Evolutionary conservation across 2,888 invertebrate genomes (phyloP), one percentile per base, ranked within the genome.

Genomic region (Charanyca ferruginea): DNA sequence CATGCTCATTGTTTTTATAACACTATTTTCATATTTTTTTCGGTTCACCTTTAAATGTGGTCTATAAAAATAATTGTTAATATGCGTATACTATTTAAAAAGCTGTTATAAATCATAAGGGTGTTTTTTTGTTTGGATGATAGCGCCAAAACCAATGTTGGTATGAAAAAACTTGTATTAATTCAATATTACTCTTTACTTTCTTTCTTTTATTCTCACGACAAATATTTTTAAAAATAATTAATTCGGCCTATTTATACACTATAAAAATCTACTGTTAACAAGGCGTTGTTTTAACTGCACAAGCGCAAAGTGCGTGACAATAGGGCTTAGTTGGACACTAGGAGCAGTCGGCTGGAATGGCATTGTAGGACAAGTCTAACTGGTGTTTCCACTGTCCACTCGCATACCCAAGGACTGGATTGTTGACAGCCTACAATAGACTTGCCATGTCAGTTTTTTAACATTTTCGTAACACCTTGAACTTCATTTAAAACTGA

Each of bases 1-100:
- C 81, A 86, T 84, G 88, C 85, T 87, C 81, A 85, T 90, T 88
- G 80, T 83, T 85, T 89, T 85, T 85, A 75, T 85, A 85, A 71
- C 65, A 72, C 72, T 61, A 66, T 75, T 68, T 68, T 54, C 25
- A 73, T 78, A 73, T 71, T 75, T 69, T 79, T 79, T 78, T 73
- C 71, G 80, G 77, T 80, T 57, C 59, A 23, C 68, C 53, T 58
- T 71, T 61, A 58, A 42, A 74, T 49, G 16, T 52, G 44, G 54
- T 41, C 52, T 38, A 57, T 45, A 55, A 35, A 61, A 32, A 52
- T 48, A 55, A 72, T 66, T 55, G 28, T 18, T 62, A 41, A 55
- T 45, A 35, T 35, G 41, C 44, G 13, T 58, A 20, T 23, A 49
- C 8, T 22, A 54, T 58, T 68, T 49, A 45, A 58, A 68, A 53